phyloP scores from a whole-genome alignment of 2,113 vertebrate genomes.

The Dolichotis patagonum region DNA sequence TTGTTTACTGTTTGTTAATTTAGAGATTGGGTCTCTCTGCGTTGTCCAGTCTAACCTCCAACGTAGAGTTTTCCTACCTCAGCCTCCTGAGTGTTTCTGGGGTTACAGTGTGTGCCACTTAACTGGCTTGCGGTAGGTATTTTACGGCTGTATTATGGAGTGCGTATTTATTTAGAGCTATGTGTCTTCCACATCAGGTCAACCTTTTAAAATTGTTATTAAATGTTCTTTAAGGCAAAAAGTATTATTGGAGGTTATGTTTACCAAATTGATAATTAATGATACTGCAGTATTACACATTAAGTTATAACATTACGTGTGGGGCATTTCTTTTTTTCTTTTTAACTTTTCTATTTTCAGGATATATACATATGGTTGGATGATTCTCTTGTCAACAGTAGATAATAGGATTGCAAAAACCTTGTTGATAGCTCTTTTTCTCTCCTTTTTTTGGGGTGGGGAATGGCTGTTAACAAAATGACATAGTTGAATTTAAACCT shows the following conservation, averaged over 20 bases:
- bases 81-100: neutral
- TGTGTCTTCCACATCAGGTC: neutral
- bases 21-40: neutral
- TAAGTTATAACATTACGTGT: neutral
- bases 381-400: neutral
- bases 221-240: neutral
- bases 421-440: neutral
- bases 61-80: neutral
- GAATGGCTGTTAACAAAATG: slow-evolving; percentile 17
- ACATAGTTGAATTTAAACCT: neutral
- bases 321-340: neutral
- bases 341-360: neutral
- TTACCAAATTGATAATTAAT: neutral
- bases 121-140: neutral
- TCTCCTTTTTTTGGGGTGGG: neutral
- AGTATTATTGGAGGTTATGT: neutral
- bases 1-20: neutral
- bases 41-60: neutral
- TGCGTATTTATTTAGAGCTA: neutral
- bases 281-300: neutral
- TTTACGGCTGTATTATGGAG: neutral
- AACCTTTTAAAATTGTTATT: slow-evolving; percentile 1
- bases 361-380: neutral
- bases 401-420: neutral
- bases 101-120: neutral